phyloP scores from a whole-genome alignment of 2,888 invertebrate genomes.

The Drosophila paramelanica region DNA sequence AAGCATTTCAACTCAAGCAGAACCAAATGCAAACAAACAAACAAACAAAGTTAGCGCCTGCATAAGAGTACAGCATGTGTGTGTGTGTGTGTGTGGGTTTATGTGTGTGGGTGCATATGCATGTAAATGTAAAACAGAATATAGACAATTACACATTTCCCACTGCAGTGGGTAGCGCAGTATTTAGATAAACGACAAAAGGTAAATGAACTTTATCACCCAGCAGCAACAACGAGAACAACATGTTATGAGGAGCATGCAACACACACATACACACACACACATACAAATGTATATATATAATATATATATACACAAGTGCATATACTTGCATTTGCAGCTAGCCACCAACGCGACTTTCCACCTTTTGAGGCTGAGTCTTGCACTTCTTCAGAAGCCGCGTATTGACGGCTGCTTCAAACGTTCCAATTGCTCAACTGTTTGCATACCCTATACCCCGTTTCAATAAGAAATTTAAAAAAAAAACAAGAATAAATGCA shows the following conservation, averaged over 20 bases:
- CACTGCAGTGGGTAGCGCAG: conserved; percentile 56
- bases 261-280: neutral
- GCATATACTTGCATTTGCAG: conserved; percentile 28
- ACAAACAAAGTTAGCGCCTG: conserved; percentile 61
- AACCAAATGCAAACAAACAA: conserved; percentile 63
- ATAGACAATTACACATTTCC: conserved; percentile 77
- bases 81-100: conserved; percentile 8
- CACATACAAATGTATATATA: neutral
- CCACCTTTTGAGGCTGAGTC: conserved; percentile 54
- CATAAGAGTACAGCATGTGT: conserved; percentile 17
- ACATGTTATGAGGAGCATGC: conserved; percentile 45
- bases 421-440: neutral
- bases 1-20: conserved; percentile 63
- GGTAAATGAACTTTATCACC: conserved; percentile 77
- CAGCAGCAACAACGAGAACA: conserved; percentile 59
- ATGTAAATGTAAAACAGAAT: conserved; percentile 61
- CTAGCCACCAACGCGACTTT: conserved; percentile 42
- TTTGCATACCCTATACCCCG: conserved; percentile 8
- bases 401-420: conserved; percentile 12
- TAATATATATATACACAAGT: conserved; percentile 10
- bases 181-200: conserved; percentile 76
- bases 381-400: conserved; percentile 46
- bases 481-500: too few relatives aligned
- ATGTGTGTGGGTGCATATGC: conserved; percentile 25
- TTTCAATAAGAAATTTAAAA: neutral